Evolutionary conservation across 2,888 invertebrate species (phyloP).

Genomic region (Altica lythri): DNA sequence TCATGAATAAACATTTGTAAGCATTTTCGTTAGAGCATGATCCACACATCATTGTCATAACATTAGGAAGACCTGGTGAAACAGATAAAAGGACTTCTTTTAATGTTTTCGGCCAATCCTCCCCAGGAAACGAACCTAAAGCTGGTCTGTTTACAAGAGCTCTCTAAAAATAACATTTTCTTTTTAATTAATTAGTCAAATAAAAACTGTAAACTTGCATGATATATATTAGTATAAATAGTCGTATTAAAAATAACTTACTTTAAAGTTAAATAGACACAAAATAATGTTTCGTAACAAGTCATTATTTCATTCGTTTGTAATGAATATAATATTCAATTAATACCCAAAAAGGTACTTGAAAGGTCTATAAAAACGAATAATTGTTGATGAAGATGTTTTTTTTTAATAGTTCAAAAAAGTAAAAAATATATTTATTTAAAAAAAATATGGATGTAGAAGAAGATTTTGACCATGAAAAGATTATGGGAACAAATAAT

Average conservation of each 20-base stretch:
- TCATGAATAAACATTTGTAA: slow-evolving; percentile 89
- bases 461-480: too few species aligned
- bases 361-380: too few species aligned
- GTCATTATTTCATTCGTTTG: too few species aligned
- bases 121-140: slow-evolving; percentile 88
- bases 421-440: too few species aligned
- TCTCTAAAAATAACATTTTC: slow-evolving; percentile 59
- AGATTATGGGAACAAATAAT: too few species aligned
- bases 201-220: background rate
- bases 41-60: slow-evolving; percentile 97
- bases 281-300: too few species aligned
- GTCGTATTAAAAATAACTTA: too few species aligned
- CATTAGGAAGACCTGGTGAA: slow-evolving; percentile 75
- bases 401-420: too few species aligned
- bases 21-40: slow-evolving; percentile 99
- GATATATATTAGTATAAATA: background rate
- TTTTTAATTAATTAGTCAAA: background rate
- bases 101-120: slow-evolving; percentile 83
- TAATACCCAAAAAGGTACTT: background rate
- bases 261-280: too few species aligned
- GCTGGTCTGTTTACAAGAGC: slow-evolving; percentile 91
- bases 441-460: too few species aligned
- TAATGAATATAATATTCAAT: too few species aligned
- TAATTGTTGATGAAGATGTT: too few species aligned
- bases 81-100: slow-evolving; percentile 65